Conservation (phyloP, 2,797 vertebrate genomes). For the Anguilla anguilla region DNA sequence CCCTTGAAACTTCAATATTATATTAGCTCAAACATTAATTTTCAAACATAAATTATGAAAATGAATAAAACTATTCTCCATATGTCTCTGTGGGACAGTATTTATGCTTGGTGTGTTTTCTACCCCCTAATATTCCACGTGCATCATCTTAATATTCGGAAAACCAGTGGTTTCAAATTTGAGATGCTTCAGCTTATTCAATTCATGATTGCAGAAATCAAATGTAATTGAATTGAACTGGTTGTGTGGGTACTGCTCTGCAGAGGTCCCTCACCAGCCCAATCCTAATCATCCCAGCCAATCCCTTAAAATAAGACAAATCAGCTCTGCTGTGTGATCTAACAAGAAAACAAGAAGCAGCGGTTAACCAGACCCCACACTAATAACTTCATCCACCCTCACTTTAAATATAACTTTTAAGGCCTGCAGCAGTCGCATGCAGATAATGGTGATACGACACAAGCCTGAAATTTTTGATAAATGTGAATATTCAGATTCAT, state of each 20-base stretch:
- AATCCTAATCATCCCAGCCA: neutral
- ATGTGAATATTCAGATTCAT: neutral
- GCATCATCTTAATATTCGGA: neutral
- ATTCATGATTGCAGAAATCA: neutral
- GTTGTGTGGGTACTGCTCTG: neutral
- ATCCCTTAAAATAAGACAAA: constrained; percentile 4
- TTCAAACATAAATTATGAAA: neutral
- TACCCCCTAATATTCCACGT: neutral
- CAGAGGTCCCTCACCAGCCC: neutral
- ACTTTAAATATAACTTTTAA: neutral
- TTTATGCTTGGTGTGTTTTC: neutral
- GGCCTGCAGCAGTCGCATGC: neutral
- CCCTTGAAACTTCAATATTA: no score
- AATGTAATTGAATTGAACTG: constrained; percentile 14
- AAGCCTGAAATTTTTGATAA: neutral
- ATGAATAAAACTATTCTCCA: neutral
- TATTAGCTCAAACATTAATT: no score
- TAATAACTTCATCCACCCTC: neutral
- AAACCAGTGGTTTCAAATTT: neutral
- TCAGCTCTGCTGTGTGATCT: neutral
- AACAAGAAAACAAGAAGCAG: neutral
- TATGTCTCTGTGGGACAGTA: neutral
- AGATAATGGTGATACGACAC: neutral
- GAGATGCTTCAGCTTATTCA: neutral
- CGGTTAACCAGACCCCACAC: neutral